These are phyloP conservation scores for Cranoglanis bouderius DNA, from an alignment of 2,113 vertebrate genomes.

Conservation along the genomic window DNA sequence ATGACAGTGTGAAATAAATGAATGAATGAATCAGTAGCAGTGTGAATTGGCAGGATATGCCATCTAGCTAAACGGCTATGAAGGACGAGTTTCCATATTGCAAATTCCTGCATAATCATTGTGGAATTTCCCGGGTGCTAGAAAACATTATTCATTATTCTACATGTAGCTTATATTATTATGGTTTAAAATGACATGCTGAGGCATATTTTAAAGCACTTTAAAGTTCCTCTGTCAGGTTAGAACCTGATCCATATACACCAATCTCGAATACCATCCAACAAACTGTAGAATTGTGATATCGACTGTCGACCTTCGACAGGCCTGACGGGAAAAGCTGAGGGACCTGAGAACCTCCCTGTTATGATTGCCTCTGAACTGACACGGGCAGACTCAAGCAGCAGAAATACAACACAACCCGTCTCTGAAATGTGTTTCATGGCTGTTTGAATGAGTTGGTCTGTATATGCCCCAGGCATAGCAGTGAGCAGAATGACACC, in stretches of 20 bases:
- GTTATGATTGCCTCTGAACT: slow-evolving; percentile 39
- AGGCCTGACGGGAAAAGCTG: slow-evolving; percentile 19
- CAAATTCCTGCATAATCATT: background rate
- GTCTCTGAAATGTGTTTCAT: background rate
- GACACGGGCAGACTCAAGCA: slow-evolving; percentile 10
- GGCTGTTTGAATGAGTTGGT: background rate
- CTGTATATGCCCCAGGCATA: background rate
- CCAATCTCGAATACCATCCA: background rate
- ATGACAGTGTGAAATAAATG: background rate
- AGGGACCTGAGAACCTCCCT: slow-evolving; percentile 32
- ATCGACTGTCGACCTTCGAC: slow-evolving; percentile 14
- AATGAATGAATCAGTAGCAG: background rate
- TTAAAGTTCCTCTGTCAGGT: background rate
- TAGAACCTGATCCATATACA: background rate
- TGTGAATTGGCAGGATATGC: too few species aligned
- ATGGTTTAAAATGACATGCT: background rate
- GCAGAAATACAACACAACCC: slow-evolving; percentile 20
- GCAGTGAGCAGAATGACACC: background rate
- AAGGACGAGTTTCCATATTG: background rate
- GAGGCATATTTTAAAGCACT: background rate
- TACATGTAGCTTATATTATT: background rate
- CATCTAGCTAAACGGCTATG: too few species aligned
- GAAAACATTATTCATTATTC: background rate
- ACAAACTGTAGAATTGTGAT: background rate
- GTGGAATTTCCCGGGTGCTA: background rate